Base-by-base conservation (phyloP, 2,797 vertebrate genomes). In the Crenuchus spilurus region DNA sequence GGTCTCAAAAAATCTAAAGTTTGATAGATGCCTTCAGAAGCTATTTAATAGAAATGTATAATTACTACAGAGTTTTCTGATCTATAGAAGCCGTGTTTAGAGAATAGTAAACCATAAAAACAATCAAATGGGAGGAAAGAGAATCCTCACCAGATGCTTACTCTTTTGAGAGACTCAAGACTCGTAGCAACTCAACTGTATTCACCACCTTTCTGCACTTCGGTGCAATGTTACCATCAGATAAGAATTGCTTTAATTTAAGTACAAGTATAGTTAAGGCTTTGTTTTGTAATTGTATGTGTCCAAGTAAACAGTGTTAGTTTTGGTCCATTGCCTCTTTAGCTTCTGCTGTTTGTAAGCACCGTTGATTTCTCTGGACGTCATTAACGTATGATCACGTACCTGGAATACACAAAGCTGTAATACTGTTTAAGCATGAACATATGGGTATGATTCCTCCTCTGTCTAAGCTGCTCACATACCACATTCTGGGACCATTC, bases 281-380 rank as follows among this genome's bases (percentile, higher is more conserved):
- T 78, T 74, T 49, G 33, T 58, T 24, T 52, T 39, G 22, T 71
- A 20, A 22, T 74, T 69, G 49, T 70, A 61, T 60, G 16, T 63
- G 71, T 65, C 72, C 74, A 64, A 8, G 58, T 69, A 82, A 80
- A 80, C 54, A 67, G 16, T 65, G 57, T 71, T 41, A 18, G 37
- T 52, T 81, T 82, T 82, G 80, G 80, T 82, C 80, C 80, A 75
- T 75, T 20, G 62, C 20, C 60, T 76, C 49, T 61, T 28, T 39
- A 26, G 16, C 46, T 44, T 44, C n/a, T 28, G 33, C 63, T 72
- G 64, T 54, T 72, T 48, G 54, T 57, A 31, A 65, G 68, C 74
- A 76, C 67, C 74, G 20, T 20, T 65, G 60, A 44, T 30, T 61
- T 57, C 11, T 44, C 20, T 71, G 20, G 55, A 71, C 33, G 51